Conservation (phyloP, 2,797 vertebrate species). For the Neosilurus hyrtlii region DNA sequence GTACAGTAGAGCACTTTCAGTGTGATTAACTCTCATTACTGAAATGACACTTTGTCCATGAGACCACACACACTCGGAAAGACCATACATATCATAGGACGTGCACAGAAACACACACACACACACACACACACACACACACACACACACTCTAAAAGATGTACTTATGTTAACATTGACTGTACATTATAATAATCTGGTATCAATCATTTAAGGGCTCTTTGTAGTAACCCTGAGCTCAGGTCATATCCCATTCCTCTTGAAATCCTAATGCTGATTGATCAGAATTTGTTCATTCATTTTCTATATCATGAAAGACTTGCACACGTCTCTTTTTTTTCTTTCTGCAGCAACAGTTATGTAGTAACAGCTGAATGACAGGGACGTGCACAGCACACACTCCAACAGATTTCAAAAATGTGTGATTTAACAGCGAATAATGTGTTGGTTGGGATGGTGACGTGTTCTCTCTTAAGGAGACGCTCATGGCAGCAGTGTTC, state of each 20-base stretch:
- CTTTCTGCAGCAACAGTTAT: neutral
- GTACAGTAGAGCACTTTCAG: neutral
- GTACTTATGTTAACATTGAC: no score
- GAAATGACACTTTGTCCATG: slow-evolving; percentile 30
- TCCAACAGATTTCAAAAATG: neutral
- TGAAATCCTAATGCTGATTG: neutral
- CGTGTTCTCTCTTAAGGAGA: neutral
- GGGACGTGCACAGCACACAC: neutral
- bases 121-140: neutral
- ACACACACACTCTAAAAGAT: neutral
- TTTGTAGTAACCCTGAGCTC: neutral
- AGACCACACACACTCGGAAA: slow-evolving; percentile 37
- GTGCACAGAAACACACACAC: neutral
- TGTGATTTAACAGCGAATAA: neutral
- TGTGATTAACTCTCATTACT: slow-evolving; percentile 26
- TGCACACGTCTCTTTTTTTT: neutral
- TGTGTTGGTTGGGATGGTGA: neutral
- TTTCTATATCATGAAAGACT: neutral
- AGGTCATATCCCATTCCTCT: neutral
- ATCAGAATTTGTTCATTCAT: neutral
- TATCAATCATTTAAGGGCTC: neutral
- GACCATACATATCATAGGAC: neutral
- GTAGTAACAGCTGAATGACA: neutral
- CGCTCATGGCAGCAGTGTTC: neutral
- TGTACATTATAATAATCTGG: neutral